phyloP scores from a whole-genome alignment of 2,888 invertebrate species.

The Lasius platythorax region DNA sequence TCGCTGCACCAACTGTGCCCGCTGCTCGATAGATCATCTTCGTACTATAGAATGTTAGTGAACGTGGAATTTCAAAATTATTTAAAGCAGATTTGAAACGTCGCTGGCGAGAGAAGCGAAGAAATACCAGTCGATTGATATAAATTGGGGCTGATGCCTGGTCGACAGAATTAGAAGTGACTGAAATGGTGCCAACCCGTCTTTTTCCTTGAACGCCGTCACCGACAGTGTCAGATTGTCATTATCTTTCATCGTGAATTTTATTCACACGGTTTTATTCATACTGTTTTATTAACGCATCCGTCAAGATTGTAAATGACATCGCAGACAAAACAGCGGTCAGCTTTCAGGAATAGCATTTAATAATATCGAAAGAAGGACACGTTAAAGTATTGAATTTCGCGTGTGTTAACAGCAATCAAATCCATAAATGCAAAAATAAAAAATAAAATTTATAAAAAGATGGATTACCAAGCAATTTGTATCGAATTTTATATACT shows the following conservation, averaged over 20 bases:
- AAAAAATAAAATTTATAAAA: neutral
- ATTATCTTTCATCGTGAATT: slow-evolving; percentile 34
- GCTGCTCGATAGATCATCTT: slow-evolving; percentile 8
- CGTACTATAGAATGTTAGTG: neutral
- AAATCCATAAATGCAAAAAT: neutral
- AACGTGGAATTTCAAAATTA: neutral
- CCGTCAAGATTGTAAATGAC: neutral
- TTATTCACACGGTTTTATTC: too few relatives aligned
- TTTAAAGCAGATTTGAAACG: neutral
- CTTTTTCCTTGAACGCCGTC: neutral
- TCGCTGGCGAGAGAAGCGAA: neutral
- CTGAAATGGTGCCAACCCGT: slow-evolving; percentile 33
- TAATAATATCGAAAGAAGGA: neutral
- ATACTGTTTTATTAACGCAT: slow-evolving; percentile 11
- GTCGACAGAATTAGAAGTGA: slow-evolving; percentile 46
- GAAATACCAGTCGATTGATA: slow-evolving; percentile 23
- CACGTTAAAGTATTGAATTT: neutral
- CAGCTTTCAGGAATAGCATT: slow-evolving; percentile 15
- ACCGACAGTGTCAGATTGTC: slow-evolving; percentile 25
- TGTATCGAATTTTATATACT: neutral
- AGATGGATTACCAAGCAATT: neutral
- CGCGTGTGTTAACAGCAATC: neutral
- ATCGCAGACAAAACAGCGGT: slow-evolving; percentile 1
- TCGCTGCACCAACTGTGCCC: neutral
- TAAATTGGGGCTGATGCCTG: slow-evolving; percentile 22